Conservation (phyloP, 2,888 invertebrate species). For the Nomada flava region DNA sequence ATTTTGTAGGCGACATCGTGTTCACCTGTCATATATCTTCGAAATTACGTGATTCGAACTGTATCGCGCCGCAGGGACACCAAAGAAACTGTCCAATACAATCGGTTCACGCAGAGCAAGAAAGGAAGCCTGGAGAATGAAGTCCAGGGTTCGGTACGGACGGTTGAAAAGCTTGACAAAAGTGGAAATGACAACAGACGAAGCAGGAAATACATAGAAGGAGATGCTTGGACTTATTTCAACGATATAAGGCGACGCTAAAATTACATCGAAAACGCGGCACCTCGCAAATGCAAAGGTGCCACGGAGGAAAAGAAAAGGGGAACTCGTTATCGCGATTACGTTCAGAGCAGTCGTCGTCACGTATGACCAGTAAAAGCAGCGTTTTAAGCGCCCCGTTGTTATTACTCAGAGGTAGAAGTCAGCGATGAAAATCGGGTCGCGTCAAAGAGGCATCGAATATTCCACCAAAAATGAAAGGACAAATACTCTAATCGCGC, state of each 20-base stretch:
- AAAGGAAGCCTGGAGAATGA: constrained; percentile 5
- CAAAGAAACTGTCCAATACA: constrained; percentile 5
- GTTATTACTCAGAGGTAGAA: constrained; percentile 39
- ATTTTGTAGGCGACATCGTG: neutral
- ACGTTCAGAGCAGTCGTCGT: constrained; percentile 47
- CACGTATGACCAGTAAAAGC: constrained; percentile 51
- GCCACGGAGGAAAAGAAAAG: neutral
- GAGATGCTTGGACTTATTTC: neutral
- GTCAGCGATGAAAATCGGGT: constrained; percentile 14
- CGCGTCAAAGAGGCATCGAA: constrained; percentile 27
- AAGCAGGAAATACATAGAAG: neutral
- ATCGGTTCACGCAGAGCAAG: constrained; percentile 8
- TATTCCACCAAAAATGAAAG: neutral
- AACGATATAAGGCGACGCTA: neutral
- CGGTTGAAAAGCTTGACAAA: neutral
- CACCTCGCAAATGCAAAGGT: neutral
- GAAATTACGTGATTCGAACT: constrained; percentile 5
- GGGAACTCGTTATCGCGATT: constrained; percentile 59
- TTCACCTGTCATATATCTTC: neutral
- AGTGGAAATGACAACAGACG: neutral
- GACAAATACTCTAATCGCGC: constrained; percentile 9
- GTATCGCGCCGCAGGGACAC: neutral
- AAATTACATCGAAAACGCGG: constrained; percentile 28
- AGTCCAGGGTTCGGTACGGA: constrained; percentile 2
- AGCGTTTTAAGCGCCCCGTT: constrained; percentile 52